phyloP scores from a whole-genome alignment of 1,140 invertebrate genomes.

The Cataglyphis hispanica region DNA sequence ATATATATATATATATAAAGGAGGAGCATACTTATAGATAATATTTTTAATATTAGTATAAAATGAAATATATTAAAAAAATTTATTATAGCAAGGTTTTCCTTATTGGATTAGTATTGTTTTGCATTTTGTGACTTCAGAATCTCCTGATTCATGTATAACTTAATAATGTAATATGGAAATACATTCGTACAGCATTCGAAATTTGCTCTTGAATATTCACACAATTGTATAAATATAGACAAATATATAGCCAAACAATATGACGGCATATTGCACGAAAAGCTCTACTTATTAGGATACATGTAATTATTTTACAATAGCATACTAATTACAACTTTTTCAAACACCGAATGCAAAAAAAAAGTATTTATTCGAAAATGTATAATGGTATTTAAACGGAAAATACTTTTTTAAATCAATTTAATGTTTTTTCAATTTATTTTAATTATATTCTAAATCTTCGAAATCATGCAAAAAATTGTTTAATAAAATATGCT shows the following conservation, averaged over 20 bases:
- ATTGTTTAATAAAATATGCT: not conserved
- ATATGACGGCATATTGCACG: not conserved
- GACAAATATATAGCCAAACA: not conserved
- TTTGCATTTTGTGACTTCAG: conserved; percentile 7
- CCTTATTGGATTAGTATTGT: not conserved
- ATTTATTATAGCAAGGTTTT: not conserved
- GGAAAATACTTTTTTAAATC: not conserved
- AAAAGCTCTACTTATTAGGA: not conserved
- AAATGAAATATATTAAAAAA: not conserved
- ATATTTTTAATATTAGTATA: too few relatives aligned
- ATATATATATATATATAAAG: not conserved
- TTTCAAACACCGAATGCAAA: not conserved
- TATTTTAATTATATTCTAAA: not conserved
- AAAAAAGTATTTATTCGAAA: not conserved
- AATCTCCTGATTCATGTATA: not conserved
- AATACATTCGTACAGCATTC: not conserved
- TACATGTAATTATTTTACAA: not conserved
- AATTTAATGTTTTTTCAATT: not conserved
- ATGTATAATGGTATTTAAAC: not conserved
- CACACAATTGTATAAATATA: not conserved
- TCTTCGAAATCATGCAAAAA: not conserved
- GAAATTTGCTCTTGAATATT: not conserved
- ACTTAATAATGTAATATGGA: not conserved
- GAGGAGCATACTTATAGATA: too few relatives aligned
- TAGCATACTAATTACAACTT: not conserved